Percentiles rank a stretch among this genome's conserved stretches.
These are phyloP conservation scores for Drosophila tanythrix DNA, from an alignment of 2,888 invertebrate species.

Conservation along the genomic window DNA sequence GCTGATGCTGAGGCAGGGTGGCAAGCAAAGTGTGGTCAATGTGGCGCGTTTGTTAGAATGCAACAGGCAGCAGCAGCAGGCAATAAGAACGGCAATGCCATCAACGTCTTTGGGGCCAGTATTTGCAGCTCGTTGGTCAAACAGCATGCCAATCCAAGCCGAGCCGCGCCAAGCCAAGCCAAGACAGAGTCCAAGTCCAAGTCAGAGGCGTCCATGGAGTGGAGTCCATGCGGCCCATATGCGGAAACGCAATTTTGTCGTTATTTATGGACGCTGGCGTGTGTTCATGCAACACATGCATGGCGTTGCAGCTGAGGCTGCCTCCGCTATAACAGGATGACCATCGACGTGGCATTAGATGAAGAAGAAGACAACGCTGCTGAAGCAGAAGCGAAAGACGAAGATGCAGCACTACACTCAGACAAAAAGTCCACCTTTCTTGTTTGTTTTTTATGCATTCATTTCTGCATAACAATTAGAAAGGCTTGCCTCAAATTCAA, in stretches of 20 bases:
- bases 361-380: conserved; percentile 27
- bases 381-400: conserved; percentile 23
- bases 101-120: conserved; percentile 39
- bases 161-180: neutral
- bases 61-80: conserved; percentile 26
- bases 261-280: conserved; percentile 83
- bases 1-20: conserved; percentile 13
- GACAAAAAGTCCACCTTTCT: neutral
- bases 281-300: conserved; percentile 72
- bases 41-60: conserved; percentile 62
- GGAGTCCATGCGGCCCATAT: conserved; percentile 62
- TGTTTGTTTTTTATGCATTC: neutral
- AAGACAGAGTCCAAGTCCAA: conserved; percentile 25
- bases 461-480: neutral
- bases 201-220: conserved; percentile 38
- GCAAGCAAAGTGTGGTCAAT: conserved; percentile 57
- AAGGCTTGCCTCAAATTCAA: neutral
- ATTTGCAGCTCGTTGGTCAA: conserved; percentile 53
- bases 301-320: conserved; percentile 44
- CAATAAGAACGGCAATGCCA: conserved; percentile 48
- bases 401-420: conserved; percentile 14
- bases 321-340: conserved; percentile 74
- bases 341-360: conserved; percentile 57
- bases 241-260: conserved; percentile 84
- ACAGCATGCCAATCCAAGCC: conserved; percentile 58